Conservation (phyloP, 2,797 vertebrate species). For the Amazona finschi region DNA sequence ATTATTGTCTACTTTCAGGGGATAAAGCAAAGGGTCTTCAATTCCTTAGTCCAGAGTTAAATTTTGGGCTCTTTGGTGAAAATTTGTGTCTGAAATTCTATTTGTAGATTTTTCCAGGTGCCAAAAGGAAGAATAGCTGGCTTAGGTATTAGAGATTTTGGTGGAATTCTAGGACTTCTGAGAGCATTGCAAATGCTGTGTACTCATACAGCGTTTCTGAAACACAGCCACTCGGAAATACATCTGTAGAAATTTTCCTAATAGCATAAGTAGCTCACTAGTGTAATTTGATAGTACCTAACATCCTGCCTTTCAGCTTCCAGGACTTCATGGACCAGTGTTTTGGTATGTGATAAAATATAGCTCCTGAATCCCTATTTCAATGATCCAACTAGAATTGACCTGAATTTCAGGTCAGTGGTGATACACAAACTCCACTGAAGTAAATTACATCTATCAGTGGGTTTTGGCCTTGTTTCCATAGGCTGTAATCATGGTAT, state of each 20-base stretch:
- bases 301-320: not conserved
- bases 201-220: not conserved
- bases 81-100: not conserved
- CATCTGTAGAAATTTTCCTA: not conserved
- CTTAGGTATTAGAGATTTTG: not conserved
- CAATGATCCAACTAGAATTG: not conserved
- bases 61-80: not conserved
- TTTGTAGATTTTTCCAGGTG: not conserved
- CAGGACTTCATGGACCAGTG: not conserved
- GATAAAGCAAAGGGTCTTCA: constrained; percentile 25
- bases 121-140: not conserved
- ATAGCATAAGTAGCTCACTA: not conserved
- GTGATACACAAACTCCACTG: not conserved
- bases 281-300: not conserved
- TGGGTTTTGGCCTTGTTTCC: not conserved
- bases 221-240: not conserved
- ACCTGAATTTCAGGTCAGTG: not conserved
- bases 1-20: not conserved
- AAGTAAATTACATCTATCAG: not conserved
- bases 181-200: not conserved
- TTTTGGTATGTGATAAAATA: not conserved
- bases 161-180: not conserved
- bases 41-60: not conserved
- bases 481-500: not conserved
- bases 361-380: not conserved